These are phyloP conservation scores for Dasyornis broadbenti DNA, from an alignment of 2,113 vertebrate species.

Conservation along the genomic window DNA sequence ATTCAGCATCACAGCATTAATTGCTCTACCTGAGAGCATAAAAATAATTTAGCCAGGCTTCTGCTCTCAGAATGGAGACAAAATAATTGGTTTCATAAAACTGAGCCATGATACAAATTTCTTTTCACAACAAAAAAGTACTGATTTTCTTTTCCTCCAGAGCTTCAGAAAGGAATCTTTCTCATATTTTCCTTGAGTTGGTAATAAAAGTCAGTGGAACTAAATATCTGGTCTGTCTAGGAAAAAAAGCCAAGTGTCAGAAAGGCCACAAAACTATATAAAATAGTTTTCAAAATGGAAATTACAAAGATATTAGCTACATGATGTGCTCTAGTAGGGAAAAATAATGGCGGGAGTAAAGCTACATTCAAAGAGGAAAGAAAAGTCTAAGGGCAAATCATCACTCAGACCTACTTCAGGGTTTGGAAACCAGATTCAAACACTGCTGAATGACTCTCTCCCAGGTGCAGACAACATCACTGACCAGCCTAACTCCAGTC, in stretches of 20 bases:
- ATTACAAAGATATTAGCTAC: neutral
- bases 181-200: neutral
- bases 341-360: neutral
- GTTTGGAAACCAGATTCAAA: neutral
- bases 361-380: neutral
- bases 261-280: neutral
- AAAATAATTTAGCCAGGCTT: neutral
- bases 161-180: neutral
- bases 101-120: neutral
- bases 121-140: neutral
- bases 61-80: neutral
- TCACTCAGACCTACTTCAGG: neutral
- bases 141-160: neutral
- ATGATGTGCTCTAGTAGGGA: neutral
- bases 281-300: neutral
- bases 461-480: neutral
- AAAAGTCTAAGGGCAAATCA: neutral
- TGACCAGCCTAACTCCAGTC: neutral
- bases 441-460: neutral
- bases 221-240: neutral
- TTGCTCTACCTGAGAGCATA: neutral
- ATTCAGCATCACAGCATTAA: neutral
- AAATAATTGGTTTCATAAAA: neutral
- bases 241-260: neutral
- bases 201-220: conserved; percentile 3